Conservation (phyloP, 2,888 invertebrate species). For the Eustalomyia histrio region DNA sequence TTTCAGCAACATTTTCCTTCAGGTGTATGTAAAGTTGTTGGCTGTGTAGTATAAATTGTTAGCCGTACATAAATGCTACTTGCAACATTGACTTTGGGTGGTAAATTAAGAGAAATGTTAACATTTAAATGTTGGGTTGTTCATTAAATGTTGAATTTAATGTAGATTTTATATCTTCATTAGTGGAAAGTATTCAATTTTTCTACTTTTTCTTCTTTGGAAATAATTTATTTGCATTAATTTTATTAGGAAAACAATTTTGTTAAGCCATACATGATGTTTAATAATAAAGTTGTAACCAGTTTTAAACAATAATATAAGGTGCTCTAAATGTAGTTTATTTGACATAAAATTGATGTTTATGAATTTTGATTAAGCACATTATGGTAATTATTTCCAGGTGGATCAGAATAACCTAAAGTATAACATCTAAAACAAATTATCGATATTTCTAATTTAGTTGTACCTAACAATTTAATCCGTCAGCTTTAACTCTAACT, state of each 20-base stretch:
- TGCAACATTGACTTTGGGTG: conserved; percentile 57
- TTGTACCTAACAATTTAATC: too few relatives aligned
- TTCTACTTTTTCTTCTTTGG: background rate
- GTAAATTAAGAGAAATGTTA: conserved; percentile 51
- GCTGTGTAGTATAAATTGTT: conserved; percentile 3
- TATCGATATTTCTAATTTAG: too few relatives aligned
- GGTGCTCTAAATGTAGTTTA: background rate
- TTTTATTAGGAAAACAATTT: conserved; percentile 16
- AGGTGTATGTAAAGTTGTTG: too few relatives aligned
- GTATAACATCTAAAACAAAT: too few relatives aligned
- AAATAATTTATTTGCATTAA: conserved; percentile 40
- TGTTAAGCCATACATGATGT: background rate
- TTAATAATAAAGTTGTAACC: background rate
- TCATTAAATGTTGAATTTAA: conserved; percentile 49
- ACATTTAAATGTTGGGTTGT: conserved; percentile 41
- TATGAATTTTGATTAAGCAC: too few relatives aligned
- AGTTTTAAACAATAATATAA: background rate
- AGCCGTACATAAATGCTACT: background rate
- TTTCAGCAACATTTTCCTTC: too few relatives aligned
- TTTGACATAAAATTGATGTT: background rate
- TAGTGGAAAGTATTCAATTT: conserved; percentile 23
- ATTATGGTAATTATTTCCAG: too few relatives aligned
- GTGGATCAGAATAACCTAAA: too few relatives aligned
- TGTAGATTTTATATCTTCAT: conserved; percentile 46
- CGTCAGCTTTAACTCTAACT: too few relatives aligned